Evolutionary conservation across 2,113 vertebrate species (phyloP), one percentile per base, ranked within the genome.

Genomic region (Ceyx melanurus): DNA sequence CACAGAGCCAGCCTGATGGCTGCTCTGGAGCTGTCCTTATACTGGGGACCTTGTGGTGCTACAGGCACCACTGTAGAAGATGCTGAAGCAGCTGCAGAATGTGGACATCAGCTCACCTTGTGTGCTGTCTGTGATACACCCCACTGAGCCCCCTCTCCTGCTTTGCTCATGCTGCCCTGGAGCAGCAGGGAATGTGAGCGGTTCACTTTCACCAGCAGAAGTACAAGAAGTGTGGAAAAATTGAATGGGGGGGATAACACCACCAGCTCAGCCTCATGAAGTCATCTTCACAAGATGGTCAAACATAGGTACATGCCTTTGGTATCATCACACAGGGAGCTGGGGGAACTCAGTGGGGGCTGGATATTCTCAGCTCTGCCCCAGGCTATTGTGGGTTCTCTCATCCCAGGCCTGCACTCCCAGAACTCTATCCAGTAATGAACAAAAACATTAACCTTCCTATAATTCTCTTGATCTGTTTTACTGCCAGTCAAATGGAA

Each of bases 121-220:
- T 4, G 3, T 23, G 11, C 0, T 0, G 8, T 15, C 28, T 3
- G 4, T 31, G 66, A 20, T 26, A 4, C 20, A 37, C 37, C 7
- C 40, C n/a, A 19, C 20, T 3, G 8, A 71, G 3, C 2, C 29
- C 22, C 22, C 26, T 65, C 17, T 50, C 37, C 65, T 5, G 22
- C 57, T 76, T 56, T n/a, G 33, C 9, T 73, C 18, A 1, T 4
- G 15, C n/a, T 12, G 11, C 13, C 3, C n/a, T 7, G 20, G 45
- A 46, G 54, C 72, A 57, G 40, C 76, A 48, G 23, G 1, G 5
- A n/a, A 17, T 2, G 2, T 1, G 0, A 65, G 17, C 1, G 1
- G 51, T 54, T 81, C 6, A 0, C 57, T 81, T 70, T n/a, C 37
- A 29, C 17, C 51, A 35, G 54, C 37, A 50, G 18, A n/a, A 66